These are phyloP conservation scores for Mionectes macconnelli DNA, from an alignment of 2,113 vertebrate species.

Conservation along the genomic window DNA sequence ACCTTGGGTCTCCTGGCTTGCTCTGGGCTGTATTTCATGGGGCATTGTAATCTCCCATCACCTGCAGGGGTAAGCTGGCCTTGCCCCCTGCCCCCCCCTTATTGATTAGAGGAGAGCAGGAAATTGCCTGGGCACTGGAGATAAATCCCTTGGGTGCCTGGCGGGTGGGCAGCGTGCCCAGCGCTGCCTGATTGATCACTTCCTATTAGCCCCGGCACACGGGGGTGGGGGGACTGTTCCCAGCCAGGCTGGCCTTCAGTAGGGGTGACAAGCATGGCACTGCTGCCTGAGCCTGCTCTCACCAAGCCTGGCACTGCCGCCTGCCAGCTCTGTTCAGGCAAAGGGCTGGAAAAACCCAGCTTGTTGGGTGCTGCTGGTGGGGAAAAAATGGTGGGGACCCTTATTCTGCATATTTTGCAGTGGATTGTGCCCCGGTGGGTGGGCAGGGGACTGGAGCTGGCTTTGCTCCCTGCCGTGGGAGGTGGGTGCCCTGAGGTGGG, in stretches of 20 bases:
- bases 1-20: background rate
- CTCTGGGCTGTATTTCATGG: background rate
- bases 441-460: background rate
- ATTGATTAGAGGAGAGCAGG: slow-evolving; percentile 47
- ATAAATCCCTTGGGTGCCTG: slow-evolving; percentile 57
- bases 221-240: background rate
- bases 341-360: background rate
- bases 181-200: slow-evolving; percentile 53
- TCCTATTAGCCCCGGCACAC: slow-evolving; percentile 37
- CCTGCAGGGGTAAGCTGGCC: background rate
- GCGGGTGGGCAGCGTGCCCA: background rate
- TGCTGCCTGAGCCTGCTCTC: background rate
- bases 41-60: background rate
- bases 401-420: background rate
- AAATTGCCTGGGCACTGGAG: slow-evolving; percentile 25
- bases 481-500: background rate
- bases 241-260: background rate
- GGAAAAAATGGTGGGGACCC: fast-evolving
- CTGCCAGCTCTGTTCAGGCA: background rate
- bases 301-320: background rate
- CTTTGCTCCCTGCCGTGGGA: fast-evolving
- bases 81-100: background rate
- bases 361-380: background rate
- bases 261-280: background rate
- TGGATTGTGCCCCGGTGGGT: fast-evolving